Conservation (phyloP, 2,113 vertebrate species). For the Lepus timidus region DNA sequence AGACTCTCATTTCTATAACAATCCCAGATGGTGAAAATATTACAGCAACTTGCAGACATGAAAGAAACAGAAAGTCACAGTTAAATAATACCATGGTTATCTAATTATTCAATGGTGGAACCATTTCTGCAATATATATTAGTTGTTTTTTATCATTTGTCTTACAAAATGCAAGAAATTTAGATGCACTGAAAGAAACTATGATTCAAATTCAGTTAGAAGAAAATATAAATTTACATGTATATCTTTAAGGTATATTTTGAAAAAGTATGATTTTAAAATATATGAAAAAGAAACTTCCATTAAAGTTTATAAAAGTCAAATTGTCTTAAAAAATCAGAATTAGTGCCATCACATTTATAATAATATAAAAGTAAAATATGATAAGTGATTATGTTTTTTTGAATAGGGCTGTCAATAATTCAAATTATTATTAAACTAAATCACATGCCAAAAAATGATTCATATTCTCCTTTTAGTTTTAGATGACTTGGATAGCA, state of each 20-base stretch:
- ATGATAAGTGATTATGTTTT: slow-evolving; percentile 31
- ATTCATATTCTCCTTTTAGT: slow-evolving; percentile 82
- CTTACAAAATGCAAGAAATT: not conserved
- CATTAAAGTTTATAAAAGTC: slow-evolving; percentile 1
- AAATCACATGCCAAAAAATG: slow-evolving; percentile 10
- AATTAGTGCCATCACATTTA: slow-evolving; percentile 36
- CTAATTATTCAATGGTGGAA: not conserved
- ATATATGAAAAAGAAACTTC: slow-evolving; percentile 23
- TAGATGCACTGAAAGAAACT: not conserved
- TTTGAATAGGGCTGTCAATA: not conserved
- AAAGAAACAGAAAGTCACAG: not conserved
- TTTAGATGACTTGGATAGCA: slow-evolving; percentile 89
- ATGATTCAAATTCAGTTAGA: not conserved
- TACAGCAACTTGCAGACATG: not conserved
- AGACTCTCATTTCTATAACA: slow-evolving; percentile 13
- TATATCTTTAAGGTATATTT: slow-evolving; percentile 17
- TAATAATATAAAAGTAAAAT: slow-evolving; percentile 44
- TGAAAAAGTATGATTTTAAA: slow-evolving; percentile 18
- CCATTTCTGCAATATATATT: not conserved
- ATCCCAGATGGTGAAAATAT: slow-evolving; percentile 1
- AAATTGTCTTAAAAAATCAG: slow-evolving; percentile 48
- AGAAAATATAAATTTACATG: not conserved
- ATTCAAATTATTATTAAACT: slow-evolving; percentile 48
- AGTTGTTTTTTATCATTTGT: not conserved
- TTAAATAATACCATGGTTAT: not conserved